Evolutionary conservation across 1,140 invertebrate species (phyloP).

Genomic region (Myzus persicae): DNA sequence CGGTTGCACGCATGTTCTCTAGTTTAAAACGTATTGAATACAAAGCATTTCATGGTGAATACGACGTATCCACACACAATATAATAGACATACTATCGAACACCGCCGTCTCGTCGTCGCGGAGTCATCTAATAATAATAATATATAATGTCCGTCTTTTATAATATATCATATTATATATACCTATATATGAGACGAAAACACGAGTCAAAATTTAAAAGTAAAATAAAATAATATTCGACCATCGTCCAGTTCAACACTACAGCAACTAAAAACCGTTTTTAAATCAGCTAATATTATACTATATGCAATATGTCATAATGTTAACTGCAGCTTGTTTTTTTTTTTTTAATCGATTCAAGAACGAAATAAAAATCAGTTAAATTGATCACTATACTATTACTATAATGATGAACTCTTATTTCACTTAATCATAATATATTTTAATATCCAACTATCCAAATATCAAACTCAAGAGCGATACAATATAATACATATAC

Average conservation of each 20-base stretch:
- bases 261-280: too few relatives aligned
- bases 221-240: neutral
- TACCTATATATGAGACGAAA: neutral
- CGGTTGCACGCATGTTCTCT: conserved; percentile 49
- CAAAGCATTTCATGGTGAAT: conserved; percentile 57
- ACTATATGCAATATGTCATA: too few relatives aligned
- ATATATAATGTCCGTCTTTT: conserved; percentile 16
- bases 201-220: neutral
- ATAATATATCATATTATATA: neutral
- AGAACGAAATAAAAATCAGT: too few relatives aligned
- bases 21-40: conserved; percentile 49
- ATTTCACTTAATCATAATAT: too few relatives aligned
- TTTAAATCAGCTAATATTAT: neutral
- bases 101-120: neutral
- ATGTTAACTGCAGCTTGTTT: too few relatives aligned
- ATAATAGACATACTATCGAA: neutral
- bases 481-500: too few relatives aligned
- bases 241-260: neutral
- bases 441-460: too few relatives aligned
- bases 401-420: too few relatives aligned
- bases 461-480: too few relatives aligned
- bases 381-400: too few relatives aligned
- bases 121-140: neutral
- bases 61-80: conserved; percentile 34
- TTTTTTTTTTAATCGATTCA: too few relatives aligned